phyloP scores from a whole-genome alignment of 2,797 vertebrate species.

The Silurus lanzhouensis region DNA sequence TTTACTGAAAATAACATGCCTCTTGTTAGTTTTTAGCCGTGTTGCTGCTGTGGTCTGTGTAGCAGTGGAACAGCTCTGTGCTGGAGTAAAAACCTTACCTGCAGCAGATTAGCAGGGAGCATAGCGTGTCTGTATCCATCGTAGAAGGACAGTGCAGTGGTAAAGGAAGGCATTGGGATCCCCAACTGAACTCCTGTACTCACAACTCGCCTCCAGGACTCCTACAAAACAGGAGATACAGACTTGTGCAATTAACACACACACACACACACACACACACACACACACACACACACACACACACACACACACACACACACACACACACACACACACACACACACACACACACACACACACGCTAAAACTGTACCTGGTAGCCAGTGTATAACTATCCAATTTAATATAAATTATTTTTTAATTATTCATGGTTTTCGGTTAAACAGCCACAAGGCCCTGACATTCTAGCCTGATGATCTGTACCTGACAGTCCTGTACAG shows the following conservation, averaged over 20 bases:
- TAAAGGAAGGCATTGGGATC: constrained; percentile 97
- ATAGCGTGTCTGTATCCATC: constrained; percentile 90
- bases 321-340: neutral
- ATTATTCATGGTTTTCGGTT: constrained; percentile 33
- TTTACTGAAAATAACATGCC: too few relatives aligned
- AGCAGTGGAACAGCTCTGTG: neutral
- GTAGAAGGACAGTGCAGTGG: constrained; percentile 94
- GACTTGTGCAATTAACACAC: neutral
- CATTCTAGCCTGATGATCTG: constrained; percentile 51
- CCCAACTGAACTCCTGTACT: constrained; percentile 87
- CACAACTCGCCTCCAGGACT: constrained; percentile 87
- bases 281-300: neutral
- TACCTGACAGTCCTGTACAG: constrained; percentile 92
- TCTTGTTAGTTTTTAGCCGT: neutral
- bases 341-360: neutral
- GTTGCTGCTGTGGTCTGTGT: neutral
- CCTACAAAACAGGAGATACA: neutral
- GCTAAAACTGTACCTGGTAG: neutral
- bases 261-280: neutral
- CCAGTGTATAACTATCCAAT: neutral
- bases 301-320: neutral
- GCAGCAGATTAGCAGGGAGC: constrained; percentile 93
- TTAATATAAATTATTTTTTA: neutral
- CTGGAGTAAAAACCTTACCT: constrained; percentile 74
- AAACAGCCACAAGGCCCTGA: neutral